A percentile compares a stretch with the other conserved stretches of the same genome.
These are phyloP conservation scores for Tylochromis polylepis DNA, from an alignment of 2,113 vertebrate species.

Conservation along the genomic window DNA sequence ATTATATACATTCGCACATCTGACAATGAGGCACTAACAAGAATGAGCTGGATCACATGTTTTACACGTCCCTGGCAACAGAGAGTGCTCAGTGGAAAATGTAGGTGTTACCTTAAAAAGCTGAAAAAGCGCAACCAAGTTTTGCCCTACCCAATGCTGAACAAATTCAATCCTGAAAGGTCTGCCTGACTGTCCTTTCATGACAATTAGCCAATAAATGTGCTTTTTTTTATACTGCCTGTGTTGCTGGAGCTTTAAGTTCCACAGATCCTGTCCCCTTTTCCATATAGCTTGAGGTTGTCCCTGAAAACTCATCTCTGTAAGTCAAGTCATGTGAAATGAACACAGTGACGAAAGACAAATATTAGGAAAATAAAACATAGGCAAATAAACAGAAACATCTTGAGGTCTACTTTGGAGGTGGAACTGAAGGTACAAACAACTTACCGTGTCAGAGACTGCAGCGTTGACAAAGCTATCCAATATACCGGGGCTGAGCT, in stretches of 20 bases:
- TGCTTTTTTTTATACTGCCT: neutral
- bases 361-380: neutral
- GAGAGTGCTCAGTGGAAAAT: neutral
- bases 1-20: neutral
- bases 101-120: neutral
- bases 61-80: neutral
- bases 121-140: neutral
- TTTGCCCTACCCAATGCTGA: neutral
- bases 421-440: neutral
- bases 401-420: neutral
- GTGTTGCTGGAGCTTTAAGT: neutral
- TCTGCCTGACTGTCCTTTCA: neutral
- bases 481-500: constrained; percentile 88
- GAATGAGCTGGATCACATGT: neutral
- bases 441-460: constrained; percentile 89
- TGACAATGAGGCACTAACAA: neutral
- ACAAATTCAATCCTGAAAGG: neutral
- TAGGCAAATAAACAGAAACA: neutral
- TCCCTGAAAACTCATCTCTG: neutral
- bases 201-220: neutral
- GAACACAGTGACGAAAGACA: neutral
- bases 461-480: constrained; percentile 92
- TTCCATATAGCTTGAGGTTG: neutral
- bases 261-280: neutral
- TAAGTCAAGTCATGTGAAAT: neutral